Base-by-base conservation (phyloP, 1,140 invertebrate genomes). In the Mactra quadrangularis region DNA sequence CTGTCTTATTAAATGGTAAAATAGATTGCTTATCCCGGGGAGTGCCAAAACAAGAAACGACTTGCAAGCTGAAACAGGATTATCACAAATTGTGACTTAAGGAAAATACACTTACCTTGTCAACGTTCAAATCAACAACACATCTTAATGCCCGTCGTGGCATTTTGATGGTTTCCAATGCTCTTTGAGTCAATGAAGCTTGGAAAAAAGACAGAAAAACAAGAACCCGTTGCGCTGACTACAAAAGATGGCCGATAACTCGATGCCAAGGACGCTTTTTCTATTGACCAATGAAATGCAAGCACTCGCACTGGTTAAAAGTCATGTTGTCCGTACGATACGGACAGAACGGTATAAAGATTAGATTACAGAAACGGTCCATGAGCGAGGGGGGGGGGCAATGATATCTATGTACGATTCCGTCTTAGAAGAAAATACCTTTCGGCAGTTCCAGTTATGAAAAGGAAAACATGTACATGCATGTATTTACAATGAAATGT, bases 121-220 rank as follows among this genome's bases (percentile, higher is more conserved):
- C 83, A 17, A 92, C 53, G 59, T 87, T 88, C 13, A 92, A 62
- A 72, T 92, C 90, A 27, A 91, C 90, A 83, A 90, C 66, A 83
- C 90, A 91, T 84, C 89, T 88, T 22, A 91, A 75, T 11, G 90
- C 90, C 77, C 88, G 85, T 68, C 89, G 77, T 59, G 91, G 89
- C 90, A 92, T 91, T 29, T 64, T 50, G 17, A 9, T 22, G 22
- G 3, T 25, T 33, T 60, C 22, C 29, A 47, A 31, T 29, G 9
- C 3, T 15, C 64, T 15, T 31, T 27, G 13, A 19, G 15, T 57
- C 19, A 75, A 27, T 2, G 29, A 50, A 47, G 57, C 45, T 53
- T 45, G 29, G n/a, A 11, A 60, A 71, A 81, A 57, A 71, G 31
- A 47, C 25, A 45, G 29, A 59, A 31, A 29, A 70, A 27, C 52